A percentile compares a stretch with the other conserved stretches of the same genome.
Conservation (phyloP, 2,113 vertebrate species). For the Albula goreensis region DNA sequence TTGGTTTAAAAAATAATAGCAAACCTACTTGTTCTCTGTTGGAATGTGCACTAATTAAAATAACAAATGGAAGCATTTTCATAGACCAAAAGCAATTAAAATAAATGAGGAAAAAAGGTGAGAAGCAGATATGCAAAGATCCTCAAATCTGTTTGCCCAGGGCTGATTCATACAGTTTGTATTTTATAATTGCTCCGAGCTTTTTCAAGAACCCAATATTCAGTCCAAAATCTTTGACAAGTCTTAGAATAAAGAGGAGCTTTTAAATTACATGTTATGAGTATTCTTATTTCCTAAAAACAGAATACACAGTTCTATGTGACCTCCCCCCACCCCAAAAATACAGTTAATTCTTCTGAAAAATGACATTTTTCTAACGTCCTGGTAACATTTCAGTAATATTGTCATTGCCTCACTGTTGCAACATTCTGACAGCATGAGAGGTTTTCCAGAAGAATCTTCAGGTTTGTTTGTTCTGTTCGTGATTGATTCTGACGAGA, state of each 20-base stretch:
- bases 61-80: background rate
- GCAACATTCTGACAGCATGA: too few species aligned
- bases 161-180: background rate
- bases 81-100: background rate
- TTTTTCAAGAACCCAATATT: background rate
- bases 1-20: background rate
- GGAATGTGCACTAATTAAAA: background rate
- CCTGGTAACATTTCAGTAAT: too few species aligned
- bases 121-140: background rate
- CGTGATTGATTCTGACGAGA: too few species aligned
- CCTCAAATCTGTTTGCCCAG: background rate
- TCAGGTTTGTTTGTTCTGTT: too few species aligned
- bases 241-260: background rate
- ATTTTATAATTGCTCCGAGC: background rate
- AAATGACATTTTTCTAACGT: too few species aligned
- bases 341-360: too few species aligned
- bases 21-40: background rate
- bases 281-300: too few species aligned
- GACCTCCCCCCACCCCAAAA: too few species aligned
- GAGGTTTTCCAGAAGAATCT: too few species aligned
- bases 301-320: too few species aligned
- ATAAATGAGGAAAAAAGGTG: background rate
- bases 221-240: background rate
- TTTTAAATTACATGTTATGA: too few species aligned
- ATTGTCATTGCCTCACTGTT: too few species aligned